Percentiles rank a stretch among this genome's conserved stretches.
Evolutionary conservation across 2,797 vertebrate genomes (phyloP).

Genomic region (Pristis pectinata): DNA sequence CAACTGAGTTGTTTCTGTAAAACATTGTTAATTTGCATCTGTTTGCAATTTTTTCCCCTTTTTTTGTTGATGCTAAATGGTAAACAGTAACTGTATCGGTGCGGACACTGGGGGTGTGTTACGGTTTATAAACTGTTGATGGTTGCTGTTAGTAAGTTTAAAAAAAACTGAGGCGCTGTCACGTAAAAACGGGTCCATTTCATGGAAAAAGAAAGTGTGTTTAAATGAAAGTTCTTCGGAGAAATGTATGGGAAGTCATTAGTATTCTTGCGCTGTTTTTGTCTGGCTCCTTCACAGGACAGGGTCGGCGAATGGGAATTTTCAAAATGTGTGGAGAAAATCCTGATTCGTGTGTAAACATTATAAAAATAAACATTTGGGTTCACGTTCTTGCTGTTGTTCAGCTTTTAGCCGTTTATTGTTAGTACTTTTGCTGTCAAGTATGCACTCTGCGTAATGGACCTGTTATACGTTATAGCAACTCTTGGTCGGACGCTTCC

Average conservation of each 20-base stretch:
- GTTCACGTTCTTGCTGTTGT: not conserved
- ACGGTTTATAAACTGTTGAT: slow-evolving; percentile 15
- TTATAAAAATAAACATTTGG: not conserved
- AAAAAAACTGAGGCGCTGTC: slow-evolving; percentile 44
- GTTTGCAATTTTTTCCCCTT: not conserved
- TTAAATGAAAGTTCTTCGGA: slow-evolving; percentile 13
- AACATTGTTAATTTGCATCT: slow-evolving; percentile 29
- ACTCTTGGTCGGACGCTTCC: not conserved
- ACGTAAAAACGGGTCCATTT: not conserved
- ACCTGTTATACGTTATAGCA: not conserved
- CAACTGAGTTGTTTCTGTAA: slow-evolving; percentile 27
- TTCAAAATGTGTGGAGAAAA: not conserved
- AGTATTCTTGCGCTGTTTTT: slow-evolving; percentile 40
- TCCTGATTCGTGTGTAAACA: not conserved
- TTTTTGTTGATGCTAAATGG: slow-evolving; percentile 35
- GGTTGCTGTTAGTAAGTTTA: slow-evolving; percentile 46
- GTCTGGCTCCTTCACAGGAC: slow-evolving; percentile 20
- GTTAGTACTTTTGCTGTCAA: slow-evolving; percentile 14
- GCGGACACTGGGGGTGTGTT: slow-evolving; percentile 5
- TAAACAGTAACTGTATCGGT: slow-evolving; percentile 29
- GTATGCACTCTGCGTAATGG: not conserved
- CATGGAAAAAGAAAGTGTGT: slow-evolving; percentile 30
- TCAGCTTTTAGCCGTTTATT: not conserved
- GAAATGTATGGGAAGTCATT: slow-evolving; percentile 36
- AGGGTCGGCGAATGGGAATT: not conserved